Percentiles rank a stretch among this genome's conserved stretches.
phyloP scores from a whole-genome alignment of 2,888 invertebrate genomes.

The Julus scanicus region DNA sequence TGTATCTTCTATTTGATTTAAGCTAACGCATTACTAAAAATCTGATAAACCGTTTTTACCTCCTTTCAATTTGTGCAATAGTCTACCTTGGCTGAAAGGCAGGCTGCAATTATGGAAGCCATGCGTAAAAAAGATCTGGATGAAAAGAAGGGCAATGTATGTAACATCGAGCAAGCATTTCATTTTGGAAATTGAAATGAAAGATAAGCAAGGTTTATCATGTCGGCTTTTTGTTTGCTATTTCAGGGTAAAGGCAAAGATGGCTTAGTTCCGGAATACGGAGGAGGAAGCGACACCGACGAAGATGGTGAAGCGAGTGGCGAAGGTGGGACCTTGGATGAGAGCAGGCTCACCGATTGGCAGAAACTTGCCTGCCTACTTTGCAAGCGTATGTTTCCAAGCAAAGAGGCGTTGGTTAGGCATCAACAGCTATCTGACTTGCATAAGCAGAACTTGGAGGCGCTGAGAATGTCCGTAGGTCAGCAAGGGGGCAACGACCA shows the following conservation, averaged over 20 bases:
- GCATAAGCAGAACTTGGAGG: conserved; percentile 87
- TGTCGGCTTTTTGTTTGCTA: not conserved
- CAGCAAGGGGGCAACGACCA: conserved; percentile 67
- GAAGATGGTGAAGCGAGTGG: conserved; percentile 73
- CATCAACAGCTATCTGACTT: conserved; percentile 94
- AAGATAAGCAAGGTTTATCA: not conserved
- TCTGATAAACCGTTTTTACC: not conserved
- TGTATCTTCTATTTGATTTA: no score
- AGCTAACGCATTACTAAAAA: no score
- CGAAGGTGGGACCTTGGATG: conserved; percentile 67
- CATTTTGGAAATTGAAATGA: not conserved
- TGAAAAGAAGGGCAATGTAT: conserved; percentile 61
- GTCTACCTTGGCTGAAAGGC: conserved; percentile 60
- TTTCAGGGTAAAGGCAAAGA: conserved; percentile 50
- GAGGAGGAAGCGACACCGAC: conserved; percentile 75
- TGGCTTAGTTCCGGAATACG: conserved; percentile 79
- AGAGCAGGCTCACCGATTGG: conserved; percentile 76
- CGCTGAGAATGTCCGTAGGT: conserved; percentile 60
- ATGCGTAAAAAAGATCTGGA: conserved; percentile 61
- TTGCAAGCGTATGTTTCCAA: conserved; percentile 94
- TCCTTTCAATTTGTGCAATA: conserved; percentile 42
- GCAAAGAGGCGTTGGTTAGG: conserved; percentile 83
- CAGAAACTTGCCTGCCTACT: conserved; percentile 88
- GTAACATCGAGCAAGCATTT: not conserved
- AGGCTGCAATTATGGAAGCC: conserved; percentile 60